Conservation (phyloP, 2,797 vertebrate genomes). For the Lutjanus campechanus region DNA sequence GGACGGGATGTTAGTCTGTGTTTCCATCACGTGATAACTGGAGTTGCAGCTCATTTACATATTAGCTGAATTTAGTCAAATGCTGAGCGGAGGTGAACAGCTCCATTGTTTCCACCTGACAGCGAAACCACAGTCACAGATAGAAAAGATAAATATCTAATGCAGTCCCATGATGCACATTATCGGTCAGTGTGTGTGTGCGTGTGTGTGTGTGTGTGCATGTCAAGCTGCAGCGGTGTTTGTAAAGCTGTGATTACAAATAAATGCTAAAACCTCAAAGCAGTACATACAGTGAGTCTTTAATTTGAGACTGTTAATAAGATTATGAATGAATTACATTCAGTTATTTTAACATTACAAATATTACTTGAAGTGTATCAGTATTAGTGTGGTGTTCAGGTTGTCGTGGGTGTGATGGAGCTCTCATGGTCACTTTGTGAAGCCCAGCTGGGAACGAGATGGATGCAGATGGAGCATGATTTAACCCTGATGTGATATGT, state of each 20-base stretch:
- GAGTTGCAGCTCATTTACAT: slow-evolving; percentile 70
- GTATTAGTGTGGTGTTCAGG: not conserved
- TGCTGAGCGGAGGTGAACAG: slow-evolving; percentile 50
- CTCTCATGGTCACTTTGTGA: not conserved
- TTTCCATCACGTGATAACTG: slow-evolving; percentile 46
- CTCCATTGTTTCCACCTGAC: slow-evolving; percentile 49
- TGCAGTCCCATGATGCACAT: slow-evolving; percentile 10
- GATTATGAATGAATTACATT: not conserved
- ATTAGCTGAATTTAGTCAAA: slow-evolving; percentile 76
- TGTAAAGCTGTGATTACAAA: slow-evolving; percentile 14
- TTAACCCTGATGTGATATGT: not conserved
- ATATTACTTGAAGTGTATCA: not conserved
- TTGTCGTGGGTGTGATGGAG: not conserved
- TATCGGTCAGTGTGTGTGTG: not conserved
- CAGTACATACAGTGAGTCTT: not conserved
- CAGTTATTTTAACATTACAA: not conserved
- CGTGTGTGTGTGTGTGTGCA: not conserved
- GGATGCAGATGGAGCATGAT: slow-evolving; percentile 6
- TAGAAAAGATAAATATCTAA: slow-evolving; percentile 49
- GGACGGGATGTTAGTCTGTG: not conserved
- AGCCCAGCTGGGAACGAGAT: not conserved
- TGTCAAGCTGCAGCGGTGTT: not conserved
- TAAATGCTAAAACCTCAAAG: not conserved
- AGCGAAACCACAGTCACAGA: slow-evolving; percentile 34
- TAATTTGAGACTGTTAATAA: not conserved